These are phyloP conservation scores for Stenolophus ochropezus DNA, from an alignment of 2,888 invertebrate genomes.

Conservation along the genomic window DNA sequence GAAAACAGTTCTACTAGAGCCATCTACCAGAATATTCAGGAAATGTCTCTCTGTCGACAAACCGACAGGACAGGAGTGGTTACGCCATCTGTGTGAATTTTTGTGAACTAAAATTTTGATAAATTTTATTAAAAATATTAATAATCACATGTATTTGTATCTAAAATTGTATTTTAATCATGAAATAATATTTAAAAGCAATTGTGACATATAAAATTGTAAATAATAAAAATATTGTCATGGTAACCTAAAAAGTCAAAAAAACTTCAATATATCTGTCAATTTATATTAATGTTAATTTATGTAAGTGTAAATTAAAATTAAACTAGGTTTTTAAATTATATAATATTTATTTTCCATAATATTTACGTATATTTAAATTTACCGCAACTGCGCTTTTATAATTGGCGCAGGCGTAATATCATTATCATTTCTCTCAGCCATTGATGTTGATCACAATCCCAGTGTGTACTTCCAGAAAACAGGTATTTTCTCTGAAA, in stretches of 20 bases:
- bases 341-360: slow-evolving; percentile 68
- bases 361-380: slow-evolving; percentile 62
- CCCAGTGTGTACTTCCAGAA: slow-evolving; percentile 60
- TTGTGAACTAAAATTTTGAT: no score
- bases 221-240: neutral
- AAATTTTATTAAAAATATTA: no score
- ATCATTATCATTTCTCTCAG: slow-evolving; percentile 72
- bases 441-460: slow-evolving; percentile 74
- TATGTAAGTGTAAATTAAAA: slow-evolving; percentile 57
- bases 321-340: slow-evolving; percentile 66
- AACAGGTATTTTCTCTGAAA: slow-evolving; percentile 58
- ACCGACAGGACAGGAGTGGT: no score
- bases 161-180: no score
- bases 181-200: no score
- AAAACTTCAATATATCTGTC: neutral
- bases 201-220: neutral
- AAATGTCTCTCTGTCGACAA: no score
- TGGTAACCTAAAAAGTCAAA: neutral
- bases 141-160: no score
- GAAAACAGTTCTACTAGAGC: no score
- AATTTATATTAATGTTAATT: neutral
- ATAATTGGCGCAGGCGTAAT: slow-evolving; percentile 69
- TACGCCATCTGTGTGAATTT: no score
- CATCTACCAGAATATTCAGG: no score
- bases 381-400: slow-evolving; percentile 27